Conservation (phyloP, 2,113 vertebrate species). For the Panthera leo region DNA sequence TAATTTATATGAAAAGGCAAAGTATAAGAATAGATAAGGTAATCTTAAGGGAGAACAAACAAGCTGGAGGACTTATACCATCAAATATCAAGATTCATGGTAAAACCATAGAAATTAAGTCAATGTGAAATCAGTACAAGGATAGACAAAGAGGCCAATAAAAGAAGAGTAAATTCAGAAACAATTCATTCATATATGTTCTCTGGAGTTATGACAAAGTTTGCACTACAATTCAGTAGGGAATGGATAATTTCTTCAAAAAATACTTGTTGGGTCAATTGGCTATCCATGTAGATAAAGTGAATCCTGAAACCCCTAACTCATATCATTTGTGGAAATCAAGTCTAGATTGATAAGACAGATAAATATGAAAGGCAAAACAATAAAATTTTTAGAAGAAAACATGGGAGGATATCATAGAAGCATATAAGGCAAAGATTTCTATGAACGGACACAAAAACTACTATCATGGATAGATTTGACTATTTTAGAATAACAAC, state of each 20-base stretch:
- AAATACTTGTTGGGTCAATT: background rate
- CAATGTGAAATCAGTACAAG: background rate
- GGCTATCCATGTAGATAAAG: background rate
- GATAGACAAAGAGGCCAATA: background rate
- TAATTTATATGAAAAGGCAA: background rate
- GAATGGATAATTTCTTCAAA: background rate
- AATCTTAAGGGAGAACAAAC: background rate
- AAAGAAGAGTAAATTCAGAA: background rate
- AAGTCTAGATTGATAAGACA: background rate
- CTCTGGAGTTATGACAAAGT: background rate
- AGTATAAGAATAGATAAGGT: background rate
- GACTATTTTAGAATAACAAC: background rate
- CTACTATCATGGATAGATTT: background rate
- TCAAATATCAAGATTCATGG: background rate
- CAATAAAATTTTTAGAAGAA: background rate
- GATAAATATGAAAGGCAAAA: background rate
- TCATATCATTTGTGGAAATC: background rate
- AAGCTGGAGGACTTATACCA: background rate
- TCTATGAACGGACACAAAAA: background rate
- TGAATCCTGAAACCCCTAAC: background rate
- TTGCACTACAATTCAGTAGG: background rate
- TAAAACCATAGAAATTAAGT: background rate
- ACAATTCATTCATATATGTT: background rate
- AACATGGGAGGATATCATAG: background rate
- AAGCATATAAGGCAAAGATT: background rate